Evolutionary conservation across 2,113 vertebrate species (phyloP).

Genomic region (Lathamus discolor): DNA sequence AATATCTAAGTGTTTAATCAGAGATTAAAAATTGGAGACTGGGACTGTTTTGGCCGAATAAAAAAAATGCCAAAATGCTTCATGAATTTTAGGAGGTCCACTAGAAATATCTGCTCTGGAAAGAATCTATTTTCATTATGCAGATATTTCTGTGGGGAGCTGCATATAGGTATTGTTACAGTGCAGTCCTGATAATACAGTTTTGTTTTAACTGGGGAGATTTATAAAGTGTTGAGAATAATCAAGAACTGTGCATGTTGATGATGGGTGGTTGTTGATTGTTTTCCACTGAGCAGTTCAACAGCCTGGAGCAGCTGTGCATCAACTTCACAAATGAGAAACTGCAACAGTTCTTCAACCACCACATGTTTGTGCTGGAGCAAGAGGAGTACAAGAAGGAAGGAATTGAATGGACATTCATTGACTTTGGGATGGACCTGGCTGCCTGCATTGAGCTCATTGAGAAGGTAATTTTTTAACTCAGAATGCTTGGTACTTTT

Average conservation of each 20-base stretch:
- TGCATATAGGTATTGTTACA: neutral
- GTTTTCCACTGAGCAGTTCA: constrained; percentile 73
- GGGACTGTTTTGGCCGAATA: neutral
- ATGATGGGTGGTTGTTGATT: neutral
- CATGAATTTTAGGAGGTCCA: neutral
- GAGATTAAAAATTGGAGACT: neutral
- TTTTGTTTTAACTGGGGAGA: neutral
- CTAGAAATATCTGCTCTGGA: neutral
- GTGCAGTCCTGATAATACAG: neutral
- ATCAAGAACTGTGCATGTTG: neutral
- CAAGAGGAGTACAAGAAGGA: constrained; percentile 65
- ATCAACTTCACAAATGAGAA: constrained; percentile 92
- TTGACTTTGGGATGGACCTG: constrained; percentile 68
- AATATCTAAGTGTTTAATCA: neutral
- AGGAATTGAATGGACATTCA: constrained; percentile 50
- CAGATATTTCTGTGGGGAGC: neutral
- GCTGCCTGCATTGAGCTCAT: constrained; percentile 88
- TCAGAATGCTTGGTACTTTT: neutral
- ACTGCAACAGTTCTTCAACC: constrained; percentile 90
- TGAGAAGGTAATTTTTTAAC: constrained; percentile 76
- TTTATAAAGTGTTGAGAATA: neutral
- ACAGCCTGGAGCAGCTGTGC: constrained; percentile 89
- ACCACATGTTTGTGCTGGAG: constrained; percentile 80
- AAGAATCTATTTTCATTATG: neutral
- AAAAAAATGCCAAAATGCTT: neutral